Base-by-base conservation (phyloP, 2,797 vertebrate species). In the Microctenopoma steveboyesi region DNA sequence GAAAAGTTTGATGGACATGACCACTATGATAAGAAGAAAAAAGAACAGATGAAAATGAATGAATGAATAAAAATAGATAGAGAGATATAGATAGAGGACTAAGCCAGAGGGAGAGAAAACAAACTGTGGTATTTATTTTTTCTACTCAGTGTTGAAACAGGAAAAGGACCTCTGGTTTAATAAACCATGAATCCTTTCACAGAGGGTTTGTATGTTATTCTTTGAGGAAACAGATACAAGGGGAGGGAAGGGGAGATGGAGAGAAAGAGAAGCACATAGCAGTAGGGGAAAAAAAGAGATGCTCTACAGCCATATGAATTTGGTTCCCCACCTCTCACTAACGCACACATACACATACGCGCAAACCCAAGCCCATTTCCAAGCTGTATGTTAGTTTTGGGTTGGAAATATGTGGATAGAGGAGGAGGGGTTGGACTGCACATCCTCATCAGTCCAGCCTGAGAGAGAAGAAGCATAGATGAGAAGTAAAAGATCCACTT, bases 151-250 rank as follows among this genome's bases (percentile, higher is more conserved):
- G 94, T 93, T 94, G 94, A 95, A 95, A 92, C 90, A 92, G 87
- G 92, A 95, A 94, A 95, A 91, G 87, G 94, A 95, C 93, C 91
- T 94, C 94, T 92, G 90, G 86, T 94, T 95, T 95, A 95, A 96
- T 96, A 96, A 96, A 95, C 94, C 94, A 94, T 95, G 95, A 96
- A 95, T 96, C 95, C 94, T 95, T 95, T 95, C 93, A 90, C 92
- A 94, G 93, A 93, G 93, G 89, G 92, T 89, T 92, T 96, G 94
- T 96, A 93, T 96, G 93, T 96, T 95, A 93, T 92, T 93, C 94
- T 95, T 92, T 69, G 40, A 79, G 86, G 92, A 88, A 91, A 89
- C 78, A 88, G 89, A 92, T 91, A 91, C 6, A 82, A 67, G 81
- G 76, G 65, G 86, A 88, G 74, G 54, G 83, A 76, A 69, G 39